Base-by-base conservation (phyloP, 2,888 invertebrate species). In the Idaea dimidiata region DNA sequence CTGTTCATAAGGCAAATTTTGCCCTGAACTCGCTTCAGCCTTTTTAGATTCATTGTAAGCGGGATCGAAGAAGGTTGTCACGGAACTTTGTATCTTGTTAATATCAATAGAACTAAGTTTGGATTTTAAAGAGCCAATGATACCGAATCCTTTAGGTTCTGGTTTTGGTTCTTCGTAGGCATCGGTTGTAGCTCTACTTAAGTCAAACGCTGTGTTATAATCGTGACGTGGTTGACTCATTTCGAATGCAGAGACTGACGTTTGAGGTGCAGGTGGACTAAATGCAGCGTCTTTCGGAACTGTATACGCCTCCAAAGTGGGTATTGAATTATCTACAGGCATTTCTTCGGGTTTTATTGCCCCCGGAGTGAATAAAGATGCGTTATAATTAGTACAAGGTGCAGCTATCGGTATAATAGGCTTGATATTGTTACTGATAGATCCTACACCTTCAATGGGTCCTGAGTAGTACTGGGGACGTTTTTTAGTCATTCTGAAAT, bases 1-100 rank as follows among this genome's bases (percentile, higher is more conserved):
- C 63, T 75, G 76, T 16, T 68, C 62, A 71, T 75, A 74, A 65
- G 76, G 62, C 2, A 59, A 59, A 74, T 64, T 74, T 62, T 77
- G 75, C 54, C 75, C 73, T 53, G 64, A 57, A 58, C 60, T 61
- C 17, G 60, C 43, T 6, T 71, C 67, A 10, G 81, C 79, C 7
- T 74, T 72, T 73, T 81, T 83, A 16, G 67, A 66, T n/a, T 80
- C 79, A 73, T 89, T 90, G 63, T 86, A 91, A 61, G 79, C 81
- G 0, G 93, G 92, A 76, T 93, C 93, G 58, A 93, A 93, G 71
- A 93, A 93, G 0, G 89, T 91, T 0, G 92, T 91, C 3, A 93
- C 91, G 4, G 80, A 88, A 72, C 81, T 89, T 75, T 92, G 92
- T 56, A 93, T 84, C 72, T 89, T 93, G 76, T 90, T 90, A 14